Base-by-base conservation (phyloP, 2,113 vertebrate genomes). In the Sapajus apella region DNA sequence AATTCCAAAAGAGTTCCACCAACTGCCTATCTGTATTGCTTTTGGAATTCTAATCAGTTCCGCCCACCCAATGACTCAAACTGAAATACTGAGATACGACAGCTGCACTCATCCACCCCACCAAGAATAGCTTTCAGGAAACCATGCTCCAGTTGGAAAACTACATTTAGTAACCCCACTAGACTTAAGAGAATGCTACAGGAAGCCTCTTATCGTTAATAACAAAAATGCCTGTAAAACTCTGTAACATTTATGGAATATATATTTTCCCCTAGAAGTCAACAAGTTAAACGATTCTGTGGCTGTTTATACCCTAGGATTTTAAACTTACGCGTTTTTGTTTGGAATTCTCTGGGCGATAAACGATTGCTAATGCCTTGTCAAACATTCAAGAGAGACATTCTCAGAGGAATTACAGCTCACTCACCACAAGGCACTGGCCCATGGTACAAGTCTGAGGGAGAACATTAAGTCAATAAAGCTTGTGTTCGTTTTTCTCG, bases 121-220 rank as follows among this genome's bases (percentile, higher is more conserved):
- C 98, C 98, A 98, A 98, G 98, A 98, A 98, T 98, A 99, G 98
- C 94, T 97, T 82, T 89, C 97, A 98, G 98, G 98, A 98, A 98
- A 96, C 95, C 97, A 94, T 40, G 97, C 89, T 98, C 95, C 97
- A 97, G 61, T 30, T 93, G 94, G 98, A 87, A 97, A 90, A 86
- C 73, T 35, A 45, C 94, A 85, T 72, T 98, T 90, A 97, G 93
- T 86, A 97, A 90, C 80, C 83, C 87, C 58, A 55, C 50, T 13
- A 79, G 81, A 92, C 90, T 88, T 0, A 0, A 2, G 82, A 98
- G 96, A 97, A 45, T 47, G 61, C 77, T 61, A 30, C 8, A 43
- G 91, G 90, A 88, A 91, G 88, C 56, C 96, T 79, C 88, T 68
- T 35, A 56, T 0, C 80, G 68, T 81, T n/a, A 90, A n/a, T 17